Base-by-base conservation (phyloP, 2,888 invertebrate species). In the Blera fallax region DNA sequence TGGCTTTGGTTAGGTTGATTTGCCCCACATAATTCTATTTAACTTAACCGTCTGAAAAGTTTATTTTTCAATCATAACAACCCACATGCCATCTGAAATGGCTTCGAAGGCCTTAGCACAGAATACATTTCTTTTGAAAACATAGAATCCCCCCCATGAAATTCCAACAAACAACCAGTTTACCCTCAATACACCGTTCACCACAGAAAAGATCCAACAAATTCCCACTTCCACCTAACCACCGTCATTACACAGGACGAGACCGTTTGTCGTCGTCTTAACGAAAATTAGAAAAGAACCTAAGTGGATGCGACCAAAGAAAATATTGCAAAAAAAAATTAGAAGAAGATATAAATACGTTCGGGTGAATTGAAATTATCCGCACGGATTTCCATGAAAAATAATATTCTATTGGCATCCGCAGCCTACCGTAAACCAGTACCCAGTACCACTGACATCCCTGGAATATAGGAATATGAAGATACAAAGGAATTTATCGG, bases 341-440 rank as follows among this genome's bases (percentile, higher is more conserved):
- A 64, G 65, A 65, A 54, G 54, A 24, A 16, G 54, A 64, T 67
- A 79, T 78, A 78, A 67, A 79, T 54, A 67, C 43, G 67, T 56
- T 24, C 60, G 60, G 76, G 48, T 62, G 72, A 85, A 81, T 80
- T 85, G 85, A 85, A 85, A 85, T 77, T 81, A 85, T 85, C 80
- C 85, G 81, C 81, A 85, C 72, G 85, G 72, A 85, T 81, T 81
- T 85, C 72, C 81, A 85, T 85, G 81, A 77, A 85, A 85, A 85
- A 77, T 81, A 85, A 85, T 85, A 81, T 77, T 77, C 74, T 70
- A 84, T 76, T 74, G 74, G 70, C 64, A 76, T 74, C 60, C 78
- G 48, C 40, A 70, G 58, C 52, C 65, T 50, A 54, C 52, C 76
- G 74, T 81, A 60, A 65, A 77, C 70, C 64, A 70, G 50, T 16